Conservation (phyloP, 2,888 invertebrate genomes). For the Drosophila falleni region DNA sequence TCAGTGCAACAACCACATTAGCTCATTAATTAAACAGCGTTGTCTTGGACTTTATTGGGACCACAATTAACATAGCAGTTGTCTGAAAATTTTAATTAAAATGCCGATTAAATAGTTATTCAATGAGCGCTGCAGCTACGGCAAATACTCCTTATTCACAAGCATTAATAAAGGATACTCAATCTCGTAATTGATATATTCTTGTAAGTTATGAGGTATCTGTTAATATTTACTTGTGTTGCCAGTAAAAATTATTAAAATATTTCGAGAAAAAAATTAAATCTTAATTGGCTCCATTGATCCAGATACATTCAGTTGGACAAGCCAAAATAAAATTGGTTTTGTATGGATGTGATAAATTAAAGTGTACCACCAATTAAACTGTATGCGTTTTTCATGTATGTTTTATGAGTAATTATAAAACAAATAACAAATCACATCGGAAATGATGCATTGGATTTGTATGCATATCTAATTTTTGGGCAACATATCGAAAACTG, state of each 20-base stretch:
- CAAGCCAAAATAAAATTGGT: neutral
- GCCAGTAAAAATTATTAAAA: too few relatives aligned
- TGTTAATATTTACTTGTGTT: too few relatives aligned
- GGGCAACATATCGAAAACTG: neutral
- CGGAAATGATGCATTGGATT: neutral
- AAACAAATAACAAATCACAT: neutral
- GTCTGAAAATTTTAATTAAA: conserved; percentile 49
- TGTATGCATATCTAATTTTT: neutral
- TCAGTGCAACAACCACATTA: conserved; percentile 30
- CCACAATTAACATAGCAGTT: conserved; percentile 49
- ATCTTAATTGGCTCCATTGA: neutral
- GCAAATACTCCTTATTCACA: neutral
- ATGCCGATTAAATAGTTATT: conserved; percentile 24
- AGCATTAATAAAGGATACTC: neutral
- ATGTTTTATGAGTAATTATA: neutral
- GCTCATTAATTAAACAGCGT: conserved; percentile 50
- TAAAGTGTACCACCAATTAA: too few relatives aligned
- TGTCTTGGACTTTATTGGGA: conserved; percentile 23
- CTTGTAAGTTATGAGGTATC: neutral
- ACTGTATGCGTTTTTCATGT: neutral
- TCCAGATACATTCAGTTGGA: neutral
- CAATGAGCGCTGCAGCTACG: neutral
- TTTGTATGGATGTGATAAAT: neutral
- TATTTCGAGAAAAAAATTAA: too few relatives aligned
- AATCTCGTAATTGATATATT: neutral